phyloP scores from a whole-genome alignment of 2,888 invertebrate species.

The Ischnus inquisitorius region DNA sequence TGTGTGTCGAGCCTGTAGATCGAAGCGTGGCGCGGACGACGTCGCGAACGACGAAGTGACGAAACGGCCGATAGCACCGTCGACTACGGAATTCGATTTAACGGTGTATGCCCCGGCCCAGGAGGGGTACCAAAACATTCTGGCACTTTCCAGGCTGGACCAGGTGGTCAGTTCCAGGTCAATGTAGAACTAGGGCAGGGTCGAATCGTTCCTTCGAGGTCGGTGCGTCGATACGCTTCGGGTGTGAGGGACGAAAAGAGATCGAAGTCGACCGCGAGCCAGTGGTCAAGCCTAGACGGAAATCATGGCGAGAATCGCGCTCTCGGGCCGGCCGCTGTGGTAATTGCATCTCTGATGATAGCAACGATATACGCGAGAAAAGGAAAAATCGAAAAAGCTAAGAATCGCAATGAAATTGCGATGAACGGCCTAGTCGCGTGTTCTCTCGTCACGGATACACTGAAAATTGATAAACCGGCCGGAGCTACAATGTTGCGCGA shows the following conservation, averaged over 20 bases:
- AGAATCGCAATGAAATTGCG: too few species aligned
- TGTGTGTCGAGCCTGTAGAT: neutral
- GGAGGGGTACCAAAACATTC: slow-evolving; percentile 35
- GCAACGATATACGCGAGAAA: neutral
- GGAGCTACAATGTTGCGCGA: too few species aligned
- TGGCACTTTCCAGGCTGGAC: slow-evolving; percentile 33
- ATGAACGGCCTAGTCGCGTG: too few species aligned
- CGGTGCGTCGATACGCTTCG: slow-evolving; percentile 1
- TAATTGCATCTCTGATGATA: neutral
- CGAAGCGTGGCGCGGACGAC: neutral
- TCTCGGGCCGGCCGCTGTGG: neutral
- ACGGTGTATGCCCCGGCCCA: slow-evolving; percentile 44
- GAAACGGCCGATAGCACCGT: slow-evolving; percentile 41
- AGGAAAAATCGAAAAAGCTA: neutral
- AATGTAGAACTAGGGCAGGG: slow-evolving; percentile 37
- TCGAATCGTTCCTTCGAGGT: slow-evolving; percentile 47
- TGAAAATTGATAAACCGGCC: too few species aligned
- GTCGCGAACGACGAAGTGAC: slow-evolving; percentile 33
- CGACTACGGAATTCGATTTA: slow-evolving; percentile 55
- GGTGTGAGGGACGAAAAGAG: neutral
- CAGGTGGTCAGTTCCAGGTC: slow-evolving; percentile 25
- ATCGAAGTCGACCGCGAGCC: slow-evolving; percentile 1
- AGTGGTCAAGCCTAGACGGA: neutral
- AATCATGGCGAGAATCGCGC: neutral
- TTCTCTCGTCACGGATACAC: too few species aligned